These are phyloP conservation scores for Pristionchus exspectatus DNA, from an alignment of 2,888 invertebrate genomes.

Conservation along the genomic window DNA sequence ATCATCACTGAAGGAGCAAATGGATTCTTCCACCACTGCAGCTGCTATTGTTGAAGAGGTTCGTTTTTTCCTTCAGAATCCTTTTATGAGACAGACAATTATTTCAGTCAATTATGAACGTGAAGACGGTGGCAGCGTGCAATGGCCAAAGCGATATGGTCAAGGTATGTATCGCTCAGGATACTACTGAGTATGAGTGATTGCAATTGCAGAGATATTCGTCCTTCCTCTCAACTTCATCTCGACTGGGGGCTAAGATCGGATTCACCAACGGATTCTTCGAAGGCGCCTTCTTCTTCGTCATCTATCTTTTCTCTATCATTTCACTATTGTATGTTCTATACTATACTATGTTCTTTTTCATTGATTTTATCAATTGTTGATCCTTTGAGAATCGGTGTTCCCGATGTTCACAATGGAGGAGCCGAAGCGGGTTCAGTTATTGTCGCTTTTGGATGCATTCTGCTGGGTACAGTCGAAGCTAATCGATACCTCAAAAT, in stretches of 20 bases:
- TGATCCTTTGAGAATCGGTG: conserved; percentile 25
- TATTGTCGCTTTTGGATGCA: conserved; percentile 19
- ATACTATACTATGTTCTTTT: conserved; percentile 59
- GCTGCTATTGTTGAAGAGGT: conserved; percentile 38
- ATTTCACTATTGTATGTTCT: conserved; percentile 63
- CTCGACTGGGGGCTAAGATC: not conserved
- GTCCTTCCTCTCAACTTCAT: not conserved
- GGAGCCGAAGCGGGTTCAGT: conserved; percentile 22
- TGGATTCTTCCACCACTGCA: not conserved
- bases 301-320: conserved; percentile 65
- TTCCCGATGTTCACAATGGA: conserved; percentile 39
- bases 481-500: too few relatives aligned
- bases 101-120: conserved; percentile 45
- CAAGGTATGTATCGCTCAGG: conserved; percentile 53
- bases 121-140: conserved; percentile 64
- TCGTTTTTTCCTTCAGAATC: too few relatives aligned
- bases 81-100: not conserved
- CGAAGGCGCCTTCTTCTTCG: conserved; percentile 63
- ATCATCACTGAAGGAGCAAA: conserved; percentile 29
- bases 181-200: not conserved
- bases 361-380: not conserved
- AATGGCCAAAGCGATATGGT: conserved; percentile 67
- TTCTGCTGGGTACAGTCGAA: not conserved
- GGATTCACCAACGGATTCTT: conserved; percentile 60
- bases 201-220: not conserved